Evolutionary conservation across 2,113 vertebrate genomes (phyloP).

Genomic region (Noctilio leporinus): DNA sequence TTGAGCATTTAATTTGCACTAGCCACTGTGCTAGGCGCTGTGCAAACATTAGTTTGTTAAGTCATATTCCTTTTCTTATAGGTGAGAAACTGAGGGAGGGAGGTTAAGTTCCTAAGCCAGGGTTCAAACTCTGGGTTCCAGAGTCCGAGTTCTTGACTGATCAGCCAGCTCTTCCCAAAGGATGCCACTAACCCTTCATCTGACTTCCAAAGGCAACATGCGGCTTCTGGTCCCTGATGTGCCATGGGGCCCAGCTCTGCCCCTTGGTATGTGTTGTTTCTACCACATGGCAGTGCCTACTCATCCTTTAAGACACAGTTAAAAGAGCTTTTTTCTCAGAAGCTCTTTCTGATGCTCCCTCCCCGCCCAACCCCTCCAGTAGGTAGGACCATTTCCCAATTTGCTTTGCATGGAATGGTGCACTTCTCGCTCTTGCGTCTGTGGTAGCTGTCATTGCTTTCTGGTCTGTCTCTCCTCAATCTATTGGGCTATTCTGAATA

Average conservation of each 20-base stretch:
- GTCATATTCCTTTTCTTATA: neutral
- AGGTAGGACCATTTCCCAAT: neutral
- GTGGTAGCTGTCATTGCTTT: neutral
- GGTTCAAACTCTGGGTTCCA: neutral
- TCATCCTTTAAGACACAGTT: neutral
- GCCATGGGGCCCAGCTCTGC: neutral
- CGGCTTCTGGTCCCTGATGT: too few relatives aligned
- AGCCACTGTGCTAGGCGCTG: neutral
- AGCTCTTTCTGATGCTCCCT: neutral
- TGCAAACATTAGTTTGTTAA: neutral
- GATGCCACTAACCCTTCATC: neutral
- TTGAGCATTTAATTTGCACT: neutral
- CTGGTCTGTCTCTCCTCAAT: neutral
- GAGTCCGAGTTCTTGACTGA: neutral
- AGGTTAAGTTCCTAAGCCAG: neutral
- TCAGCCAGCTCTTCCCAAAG: neutral
- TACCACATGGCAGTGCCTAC: neutral
- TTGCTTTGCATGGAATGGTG: fast-evolving
- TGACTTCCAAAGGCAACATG: neutral
- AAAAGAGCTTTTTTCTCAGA: neutral
- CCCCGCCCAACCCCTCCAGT: neutral
- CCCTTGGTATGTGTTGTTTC: neutral
- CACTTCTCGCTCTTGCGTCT: neutral
- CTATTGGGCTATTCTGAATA: neutral
- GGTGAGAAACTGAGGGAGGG: neutral